Percentiles rank a stretch among this genome's conserved stretches.
phyloP scores from a whole-genome alignment of 1,140 invertebrate genomes.

The Sipha flava region DNA sequence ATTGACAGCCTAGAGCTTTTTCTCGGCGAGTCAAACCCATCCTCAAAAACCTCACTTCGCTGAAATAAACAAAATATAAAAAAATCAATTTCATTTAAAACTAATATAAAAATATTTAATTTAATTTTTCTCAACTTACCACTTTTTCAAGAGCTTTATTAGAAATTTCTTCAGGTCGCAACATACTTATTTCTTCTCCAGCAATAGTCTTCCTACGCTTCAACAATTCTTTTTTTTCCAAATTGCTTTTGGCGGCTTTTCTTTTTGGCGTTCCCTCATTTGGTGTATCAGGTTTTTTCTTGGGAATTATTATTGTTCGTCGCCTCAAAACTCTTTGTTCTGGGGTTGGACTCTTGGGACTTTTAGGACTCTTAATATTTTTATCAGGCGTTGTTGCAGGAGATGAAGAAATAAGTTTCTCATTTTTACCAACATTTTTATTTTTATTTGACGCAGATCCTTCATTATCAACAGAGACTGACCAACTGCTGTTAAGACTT shows the following conservation, averaged over 20 bases:
- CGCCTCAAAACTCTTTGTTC: conserved; percentile 13
- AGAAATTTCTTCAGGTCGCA: conserved; percentile 22
- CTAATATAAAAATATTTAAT: too few species aligned
- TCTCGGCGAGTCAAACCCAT: not conserved
- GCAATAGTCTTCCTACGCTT: conserved; percentile 15
- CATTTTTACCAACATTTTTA: not conserved
- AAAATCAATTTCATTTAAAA: not conserved
- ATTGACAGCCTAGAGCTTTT: conserved; percentile 19
- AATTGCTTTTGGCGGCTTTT: not conserved
- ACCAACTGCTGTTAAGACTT: not conserved
- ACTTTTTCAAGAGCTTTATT: conserved; percentile 23
- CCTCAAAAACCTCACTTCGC: conserved; percentile 7
- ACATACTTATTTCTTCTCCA: not conserved
- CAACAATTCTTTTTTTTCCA: not conserved
- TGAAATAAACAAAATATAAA: not conserved
- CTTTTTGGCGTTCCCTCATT: conserved; percentile 6
- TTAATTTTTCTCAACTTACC: not conserved
- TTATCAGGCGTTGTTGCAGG: not conserved
- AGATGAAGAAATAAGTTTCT: not conserved
- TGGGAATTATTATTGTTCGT: conserved; percentile 15
- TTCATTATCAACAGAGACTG: not conserved
- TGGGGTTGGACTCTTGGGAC: conserved; percentile 18
- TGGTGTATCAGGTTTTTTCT: not conserved
- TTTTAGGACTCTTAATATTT: conserved; percentile 3
- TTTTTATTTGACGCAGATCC: not conserved